Conservation (phyloP, 2,888 invertebrate genomes). For the Drosophila antonietae region DNA sequence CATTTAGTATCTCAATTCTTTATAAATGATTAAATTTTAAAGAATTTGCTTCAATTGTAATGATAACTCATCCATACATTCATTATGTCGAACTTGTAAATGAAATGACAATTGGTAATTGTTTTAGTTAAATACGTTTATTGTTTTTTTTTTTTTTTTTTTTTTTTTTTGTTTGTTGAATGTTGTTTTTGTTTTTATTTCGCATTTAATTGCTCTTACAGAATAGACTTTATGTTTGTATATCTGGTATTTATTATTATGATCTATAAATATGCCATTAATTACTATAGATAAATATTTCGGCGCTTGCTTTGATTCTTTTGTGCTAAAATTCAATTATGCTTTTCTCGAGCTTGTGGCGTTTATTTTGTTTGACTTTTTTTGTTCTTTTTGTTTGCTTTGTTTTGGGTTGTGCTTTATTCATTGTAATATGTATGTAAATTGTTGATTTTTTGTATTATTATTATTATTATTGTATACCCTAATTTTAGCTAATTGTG, state of each 20-base stretch:
- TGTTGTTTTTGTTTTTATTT: constrained; percentile 49
- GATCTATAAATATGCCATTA: constrained; percentile 74
- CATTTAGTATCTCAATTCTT: neutral
- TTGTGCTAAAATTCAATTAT: constrained; percentile 74
- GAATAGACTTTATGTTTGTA: constrained; percentile 64
- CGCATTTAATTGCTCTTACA: constrained; percentile 73
- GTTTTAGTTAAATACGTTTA: constrained; percentile 78
- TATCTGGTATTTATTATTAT: constrained; percentile 72
- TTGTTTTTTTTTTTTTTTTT: constrained; percentile 69
- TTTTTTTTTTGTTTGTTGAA: constrained; percentile 22
- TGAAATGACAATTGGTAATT: constrained; percentile 24
- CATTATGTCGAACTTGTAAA: neutral
- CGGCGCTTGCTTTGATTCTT: constrained; percentile 70
- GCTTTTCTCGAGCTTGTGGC: constrained; percentile 40
- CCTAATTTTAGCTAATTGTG: constrained; percentile 70
- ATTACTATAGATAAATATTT: constrained; percentile 79
- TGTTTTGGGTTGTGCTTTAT: constrained; percentile 31
- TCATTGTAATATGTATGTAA: constrained; percentile 26
- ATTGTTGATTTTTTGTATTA: neutral
- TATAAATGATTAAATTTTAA: neutral
- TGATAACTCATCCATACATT: neutral
- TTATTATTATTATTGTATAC: constrained; percentile 20
- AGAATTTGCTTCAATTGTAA: neutral
- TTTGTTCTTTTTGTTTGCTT: constrained; percentile 15
- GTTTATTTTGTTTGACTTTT: constrained; percentile 19